A percentile compares a stretch with the other conserved stretches of the same genome.
Conservation (phyloP, 2,113 vertebrate species). For the Hiodon alosoides region DNA sequence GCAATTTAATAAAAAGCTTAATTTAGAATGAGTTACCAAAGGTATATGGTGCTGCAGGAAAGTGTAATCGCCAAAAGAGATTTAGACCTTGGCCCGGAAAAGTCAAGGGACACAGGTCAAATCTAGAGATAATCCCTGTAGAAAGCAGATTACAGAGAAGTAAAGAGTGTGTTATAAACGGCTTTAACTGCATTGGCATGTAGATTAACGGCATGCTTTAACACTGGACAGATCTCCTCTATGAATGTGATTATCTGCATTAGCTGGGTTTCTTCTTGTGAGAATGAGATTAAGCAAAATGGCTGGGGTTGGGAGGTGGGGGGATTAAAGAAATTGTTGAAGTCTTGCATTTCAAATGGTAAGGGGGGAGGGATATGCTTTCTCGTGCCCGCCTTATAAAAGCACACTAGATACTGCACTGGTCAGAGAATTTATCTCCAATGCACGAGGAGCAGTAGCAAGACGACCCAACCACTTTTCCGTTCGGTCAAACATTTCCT, state of each 20-base stretch:
- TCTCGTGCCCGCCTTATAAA: conserved; percentile 46
- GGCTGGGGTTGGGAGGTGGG: conserved; percentile 16
- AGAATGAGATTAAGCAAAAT: conserved; percentile 2
- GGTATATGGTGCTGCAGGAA: background rate
- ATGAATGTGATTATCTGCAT: conserved; percentile 46
- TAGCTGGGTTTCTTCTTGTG: conserved; percentile 24
- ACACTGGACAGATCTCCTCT: conserved; percentile 27
- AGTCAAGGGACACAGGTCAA: conserved; percentile 1
- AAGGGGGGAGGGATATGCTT: conserved; percentile 34
- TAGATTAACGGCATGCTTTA: conserved; percentile 47
- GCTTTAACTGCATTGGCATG: conserved; percentile 37
- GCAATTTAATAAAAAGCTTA: no score
- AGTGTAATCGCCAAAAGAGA: background rate
- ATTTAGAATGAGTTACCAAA: no score
- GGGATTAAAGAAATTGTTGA: conserved; percentile 32
- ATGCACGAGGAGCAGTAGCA: background rate
- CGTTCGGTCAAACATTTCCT: background rate
- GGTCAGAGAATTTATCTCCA: background rate
- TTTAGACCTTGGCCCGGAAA: conserved; percentile 1
- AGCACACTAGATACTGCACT: conserved; percentile 1
- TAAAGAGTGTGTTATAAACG: conserved; percentile 34
- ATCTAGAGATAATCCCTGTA: conserved; percentile 45
- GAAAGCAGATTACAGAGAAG: conserved; percentile 40
- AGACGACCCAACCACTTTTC: background rate
- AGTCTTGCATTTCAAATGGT: conserved; percentile 41